Base-by-base conservation (phyloP, 2,888 invertebrate species). In the Cinara cedri region DNA sequence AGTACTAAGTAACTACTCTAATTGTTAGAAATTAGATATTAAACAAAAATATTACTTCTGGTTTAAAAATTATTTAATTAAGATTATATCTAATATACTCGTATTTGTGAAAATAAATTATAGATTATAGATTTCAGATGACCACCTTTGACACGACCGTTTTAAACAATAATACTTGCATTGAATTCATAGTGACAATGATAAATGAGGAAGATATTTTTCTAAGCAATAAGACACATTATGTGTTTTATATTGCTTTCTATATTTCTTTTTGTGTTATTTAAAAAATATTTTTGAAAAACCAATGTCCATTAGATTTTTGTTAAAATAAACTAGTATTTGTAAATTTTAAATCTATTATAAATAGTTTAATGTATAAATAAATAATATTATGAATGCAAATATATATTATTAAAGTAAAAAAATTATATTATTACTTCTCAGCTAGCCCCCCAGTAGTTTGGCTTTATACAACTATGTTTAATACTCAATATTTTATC, bases 131-230 rank as follows among this genome's bases (percentile, higher is more conserved):
- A 51, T 14, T 34, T 9, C 6, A 26, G 13, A 34, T 34, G 0
- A 46, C 49, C n/a, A 26, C 4, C 1, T 26, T 0, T 14, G 14
- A 70, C 0, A 21, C 54, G 42, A 19, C 0, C 9, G 3, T 70
- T 42, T 13, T 16, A 1, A 10, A 19, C 3, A 54, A 68, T 34
- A 70, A 54, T 19, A 34, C 14, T 54, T 14, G 14, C 9, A 16
- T 21, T 34, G 19, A 68, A 34, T 51, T 68, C 11, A 66, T n/a
- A 26, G 13, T 14, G 68, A 54, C 8, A 54, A 70, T 70, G 9
- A 54, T 70, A 70, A 70, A 34, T 13, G 34, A 54, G 68, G 13
- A 51, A 68, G n/a, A 51, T 34, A 68, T 3, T 26, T 70, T 19
- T 68, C 13, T 3, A 34, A 14, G 14, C 14, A 70, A 46, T 68